A percentile compares a stretch with the other conserved stretches of the same genome.
Conservation (phyloP, 2,113 vertebrate genomes). For the Cyphomyrus discorhynchus region DNA sequence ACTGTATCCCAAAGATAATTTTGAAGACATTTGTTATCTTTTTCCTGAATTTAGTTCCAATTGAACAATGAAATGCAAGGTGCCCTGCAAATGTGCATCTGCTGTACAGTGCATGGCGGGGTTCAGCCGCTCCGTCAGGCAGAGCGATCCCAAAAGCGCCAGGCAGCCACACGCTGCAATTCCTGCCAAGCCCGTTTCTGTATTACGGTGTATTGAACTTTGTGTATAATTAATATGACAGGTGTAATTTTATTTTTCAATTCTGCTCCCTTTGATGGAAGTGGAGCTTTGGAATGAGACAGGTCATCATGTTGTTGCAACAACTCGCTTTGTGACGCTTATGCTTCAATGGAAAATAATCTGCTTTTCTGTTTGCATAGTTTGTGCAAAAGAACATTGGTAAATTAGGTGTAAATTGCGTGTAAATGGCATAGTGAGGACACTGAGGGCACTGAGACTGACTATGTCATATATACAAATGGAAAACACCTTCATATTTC, state of each 20-base stretch:
- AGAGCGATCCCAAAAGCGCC: not conserved
- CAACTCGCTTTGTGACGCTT: not conserved
- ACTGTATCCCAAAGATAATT: not conserved
- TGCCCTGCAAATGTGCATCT: not conserved
- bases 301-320: not conserved
- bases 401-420: not conserved
- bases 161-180: not conserved
- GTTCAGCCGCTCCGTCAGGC: not conserved
- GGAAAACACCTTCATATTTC: not conserved
- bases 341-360: not conserved
- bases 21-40: not conserved
- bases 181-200: not conserved
- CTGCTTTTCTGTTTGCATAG: not conserved
- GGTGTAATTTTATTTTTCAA: not conserved
- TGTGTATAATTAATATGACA: not conserved
- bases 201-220: not conserved
- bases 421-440: not conserved
- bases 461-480: not conserved
- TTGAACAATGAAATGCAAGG: not conserved
- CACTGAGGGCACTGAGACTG: not conserved
- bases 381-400: not conserved
- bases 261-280: not conserved
- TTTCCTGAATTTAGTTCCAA: not conserved
- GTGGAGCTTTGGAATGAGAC: not conserved
- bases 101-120: not conserved